Evolutionary conservation across 2,888 invertebrate genomes (phyloP), one percentile per base, ranked within the genome.

Genomic region (Pristionchus japonicus): DNA sequence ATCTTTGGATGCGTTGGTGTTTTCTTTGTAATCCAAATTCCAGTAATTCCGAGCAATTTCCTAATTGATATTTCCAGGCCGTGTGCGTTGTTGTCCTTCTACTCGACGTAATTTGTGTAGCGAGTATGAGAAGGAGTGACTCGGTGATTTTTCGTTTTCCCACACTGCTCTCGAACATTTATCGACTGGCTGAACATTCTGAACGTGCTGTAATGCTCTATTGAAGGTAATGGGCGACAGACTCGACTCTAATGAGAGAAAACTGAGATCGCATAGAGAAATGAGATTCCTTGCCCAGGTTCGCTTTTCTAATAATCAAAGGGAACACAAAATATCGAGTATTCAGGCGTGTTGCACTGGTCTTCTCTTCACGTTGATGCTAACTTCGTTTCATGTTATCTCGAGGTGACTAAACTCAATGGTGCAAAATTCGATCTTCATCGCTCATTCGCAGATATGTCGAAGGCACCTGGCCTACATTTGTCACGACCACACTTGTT

Each of bases 1-100:
- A 27, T 64, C 64, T 64, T 64, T 40, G 85, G 85, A 40, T 85
- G 85, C 31, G 85, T 85, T n/a, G n/a, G n/a, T n/a, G n/a, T n/a
- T n/a, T n/a, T n/a, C n/a, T n/a, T n/a, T n/a, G n/a, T n/a, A n/a
- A n/a, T n/a, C n/a, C n/a, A n/a, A n/a, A n/a, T n/a, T n/a, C n/a
- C n/a, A n/a, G n/a, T n/a, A n/a, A n/a, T n/a, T n/a, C n/a, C n/a
- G n/a, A n/a, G n/a, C 52, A 57, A 23, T 20, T 23, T 20, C 17
- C 20, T 57, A n/a, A n/a, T n/a, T 57, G 9, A 52, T 52, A 52
- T 23, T 47, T 77, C 47, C 27, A 77, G 77, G 43, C 27, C 17
- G 27, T 77, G 9, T 77, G 77, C 43, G 43, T 37, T 23, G 15
- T 77, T 77, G 77, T 77, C n/a, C 77, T 77, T 0, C 0, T 77